Base-by-base conservation (phyloP, 2,113 vertebrate species). In the Dipodomys stephensi region DNA sequence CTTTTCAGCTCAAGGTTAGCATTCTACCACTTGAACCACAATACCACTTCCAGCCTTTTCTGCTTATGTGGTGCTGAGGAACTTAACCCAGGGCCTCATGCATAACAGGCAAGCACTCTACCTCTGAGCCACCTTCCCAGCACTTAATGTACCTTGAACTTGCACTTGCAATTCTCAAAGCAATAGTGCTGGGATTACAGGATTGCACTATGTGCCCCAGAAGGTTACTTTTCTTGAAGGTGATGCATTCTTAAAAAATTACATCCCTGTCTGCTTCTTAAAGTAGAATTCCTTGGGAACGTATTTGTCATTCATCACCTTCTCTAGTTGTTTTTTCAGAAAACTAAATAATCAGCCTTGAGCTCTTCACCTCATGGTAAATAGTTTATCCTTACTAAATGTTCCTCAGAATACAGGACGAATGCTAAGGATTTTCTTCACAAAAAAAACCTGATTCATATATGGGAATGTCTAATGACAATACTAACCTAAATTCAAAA, bases 271-370 rank as follows among this genome's bases (percentile, higher is more conserved):
- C 16, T 71, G 23, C 7, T 53, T 80, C 28, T 77, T 22, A 62
- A 12, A 18, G 10, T 4, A 62, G 23, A 87, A 60, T 74, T 64
- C 4, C 23, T 94, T 67, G 3, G 18, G 77, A 68, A 85, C 8
- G 0, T 64, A 67, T 60, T 79, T 86, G 18, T 74, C 32, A 80
- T 20, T 92, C n/a, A 53, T 76, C 30, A 83, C 68, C 77, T 89
- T 77, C 71, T 90, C 23, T 90, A 92, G 5, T 11, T 83, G 72
- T 25, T 88, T 92, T 73, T 46, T 10, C 19, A 90, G 32, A 88
- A 95, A 65, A 57, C 22, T 28, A 88, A 79, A 87, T 16, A 79
- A n/a, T 71, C 9, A 28, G 28, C 13, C 16, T 44, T 88, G 13
- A 1, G 7, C 74, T 91, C n/a, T 87, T 87, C 13, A 67, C 4